A percentile compares a stretch with the other conserved stretches of the same genome.
Evolutionary conservation across 2,797 vertebrate species (phyloP).

Genomic region (Liasis olivaceus): DNA sequence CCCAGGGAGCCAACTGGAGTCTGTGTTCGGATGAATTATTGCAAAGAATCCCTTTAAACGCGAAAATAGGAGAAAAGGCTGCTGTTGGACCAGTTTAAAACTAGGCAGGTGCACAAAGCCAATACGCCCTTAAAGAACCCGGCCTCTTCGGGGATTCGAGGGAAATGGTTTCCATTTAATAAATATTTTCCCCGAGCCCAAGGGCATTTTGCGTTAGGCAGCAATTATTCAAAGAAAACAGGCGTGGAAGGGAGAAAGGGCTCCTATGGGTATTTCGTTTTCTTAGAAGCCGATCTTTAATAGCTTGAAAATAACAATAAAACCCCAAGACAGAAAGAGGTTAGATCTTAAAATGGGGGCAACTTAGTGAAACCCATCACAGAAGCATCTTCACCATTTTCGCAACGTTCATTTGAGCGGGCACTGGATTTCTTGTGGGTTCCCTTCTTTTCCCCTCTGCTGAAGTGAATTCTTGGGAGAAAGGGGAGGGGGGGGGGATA

Average conservation of each 20-base stretch:
- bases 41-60: too few species aligned
- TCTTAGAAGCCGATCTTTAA: conserved; percentile 31
- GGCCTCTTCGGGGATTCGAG: conserved; percentile 70
- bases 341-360: not conserved
- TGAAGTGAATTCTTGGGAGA: not conserved
- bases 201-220: conserved; percentile 79
- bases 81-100: conserved; percentile 61
- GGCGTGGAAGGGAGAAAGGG: conserved; percentile 58
- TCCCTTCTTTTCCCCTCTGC: not conserved
- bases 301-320: not conserved
- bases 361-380: not conserved
- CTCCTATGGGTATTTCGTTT: conserved; percentile 65
- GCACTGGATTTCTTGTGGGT: not conserved
- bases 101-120: conserved; percentile 76
- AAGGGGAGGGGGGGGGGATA: too few species aligned
- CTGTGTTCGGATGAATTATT: not conserved
- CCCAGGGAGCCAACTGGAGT: too few species aligned
- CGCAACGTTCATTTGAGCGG: too few species aligned
- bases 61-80: not conserved
- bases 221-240: conserved; percentile 82
- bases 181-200: conserved; percentile 84
- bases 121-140: conserved; percentile 71
- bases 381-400: not conserved
- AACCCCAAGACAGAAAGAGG: not conserved
- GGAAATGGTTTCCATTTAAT: conserved; percentile 87